Conservation (phyloP, 2,797 vertebrate species). For the Lates japonicus region DNA sequence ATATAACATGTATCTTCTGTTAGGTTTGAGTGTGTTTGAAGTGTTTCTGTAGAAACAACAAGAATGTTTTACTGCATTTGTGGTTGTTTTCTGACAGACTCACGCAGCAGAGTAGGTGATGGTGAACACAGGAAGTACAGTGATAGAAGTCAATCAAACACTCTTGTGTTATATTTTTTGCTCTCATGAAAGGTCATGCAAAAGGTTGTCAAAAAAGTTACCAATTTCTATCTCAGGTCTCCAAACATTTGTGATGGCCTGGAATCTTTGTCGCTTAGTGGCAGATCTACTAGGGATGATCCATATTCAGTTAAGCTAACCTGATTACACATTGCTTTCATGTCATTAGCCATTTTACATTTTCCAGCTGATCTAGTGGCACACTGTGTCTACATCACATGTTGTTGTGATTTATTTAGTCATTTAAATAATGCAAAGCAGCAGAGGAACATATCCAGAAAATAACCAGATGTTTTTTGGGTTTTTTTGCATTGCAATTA, state of each 20-base stretch:
- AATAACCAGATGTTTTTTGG: conserved; percentile 17
- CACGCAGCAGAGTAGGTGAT: neutral
- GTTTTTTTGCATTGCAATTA: conserved; percentile 1
- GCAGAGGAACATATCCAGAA: conserved; percentile 17
- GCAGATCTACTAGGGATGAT: neutral
- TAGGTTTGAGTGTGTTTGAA: neutral
- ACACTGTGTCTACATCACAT: neutral
- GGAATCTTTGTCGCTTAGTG: neutral
- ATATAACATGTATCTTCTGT: neutral
- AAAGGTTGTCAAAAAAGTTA: neutral
- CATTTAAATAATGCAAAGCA: conserved; percentile 43
- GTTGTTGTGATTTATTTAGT: conserved; percentile 26
- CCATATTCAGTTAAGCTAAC: neutral
- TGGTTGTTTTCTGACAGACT: neutral
- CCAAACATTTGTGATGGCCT: no score
- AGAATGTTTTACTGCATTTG: no score
- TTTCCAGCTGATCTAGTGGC: neutral
- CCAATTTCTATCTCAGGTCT: no score
- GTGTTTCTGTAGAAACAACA: neutral
- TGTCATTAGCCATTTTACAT: neutral
- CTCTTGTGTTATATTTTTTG: neutral
- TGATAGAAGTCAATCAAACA: neutral
- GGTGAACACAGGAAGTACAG: neutral
- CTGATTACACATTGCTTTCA: conserved; percentile 2
- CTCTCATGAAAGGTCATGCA: neutral